Evolutionary conservation across 2,888 invertebrate genomes (phyloP), one percentile per base, ranked within the genome.

Genomic region (Muscina levida): DNA sequence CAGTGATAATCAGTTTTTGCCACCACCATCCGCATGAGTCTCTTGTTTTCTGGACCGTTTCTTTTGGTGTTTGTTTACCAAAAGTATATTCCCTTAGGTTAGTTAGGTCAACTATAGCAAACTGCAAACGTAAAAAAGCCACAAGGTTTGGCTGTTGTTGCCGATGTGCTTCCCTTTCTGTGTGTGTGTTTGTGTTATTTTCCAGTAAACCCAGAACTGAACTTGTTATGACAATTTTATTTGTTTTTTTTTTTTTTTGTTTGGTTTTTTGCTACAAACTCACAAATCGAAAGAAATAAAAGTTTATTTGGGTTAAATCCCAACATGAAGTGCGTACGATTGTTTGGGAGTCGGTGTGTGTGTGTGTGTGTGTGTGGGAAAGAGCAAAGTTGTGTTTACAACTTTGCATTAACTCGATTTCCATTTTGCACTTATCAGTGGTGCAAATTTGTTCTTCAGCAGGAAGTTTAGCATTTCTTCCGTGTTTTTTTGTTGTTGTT

Each of bases 61-160:
- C n/a, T 59, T 46, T 39, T 44, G 11, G 42, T 22, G 15, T 17
- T 57, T 13, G 57, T 19, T 19, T 44, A 37, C 48, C 17, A 65
- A 71, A 72, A n/a, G 48, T 24, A 19, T 62, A 57, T 66, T 66
- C 51, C 70, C 57, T 77, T 70, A 66, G 77, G 75, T 75, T 80
- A 74, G 75, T 75, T 80, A 74, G 79, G 74, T 80, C 77, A 77
- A 75, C 74, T 79, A 70, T 17, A 62, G 15, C 13, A 42, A 59
- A 17, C 59, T 19, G n/a, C 1, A 10, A 48, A 56, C 24, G 4
- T 26, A 8, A 31, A 31, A 31, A 31, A 57, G 22, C 42, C 13
- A 42, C 13, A 53, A 6, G 24, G 10, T 22, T 1, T 24, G 53
- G 8, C 6, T 48, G 48, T 5, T 48, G 19, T 19, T 48, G 11